Evolutionary conservation across 35 echinoderm and acorn worm genomes (phyloP), one percentile per base, ranked within the genome.

Genomic region (Acanthaster planci): DNA sequence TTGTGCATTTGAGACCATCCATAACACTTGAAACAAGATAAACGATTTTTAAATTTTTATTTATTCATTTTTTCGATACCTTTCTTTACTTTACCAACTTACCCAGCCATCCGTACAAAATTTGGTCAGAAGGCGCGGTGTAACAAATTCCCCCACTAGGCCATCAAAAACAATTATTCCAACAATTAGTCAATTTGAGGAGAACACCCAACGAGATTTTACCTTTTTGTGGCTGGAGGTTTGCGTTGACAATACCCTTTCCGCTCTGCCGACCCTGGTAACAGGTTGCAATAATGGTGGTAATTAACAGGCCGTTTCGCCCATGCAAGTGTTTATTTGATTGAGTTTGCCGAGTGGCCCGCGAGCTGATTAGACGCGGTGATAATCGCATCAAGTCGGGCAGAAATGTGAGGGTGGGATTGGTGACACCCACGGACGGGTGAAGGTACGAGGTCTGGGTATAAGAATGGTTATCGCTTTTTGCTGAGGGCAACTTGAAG

Each of bases 171-270:
- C 7, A 72, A 26, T 72, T 72, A 72, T 72, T 72, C 64, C 64
- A 31, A 72, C 64, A 29, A 72, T 72, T 72, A 72, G 64, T 72
- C 64, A 72, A 72, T 72, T 72, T 72, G 64, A 2, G 26, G 30
- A 72, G 64, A 72, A 72, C 64, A 72, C 64, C 64, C 64, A 72
- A 34, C 34, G 34, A 72, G 64, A 0, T 5, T 35, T 68, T 68
- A 23, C 14, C 1, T 12, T 12, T 47, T 12, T 72, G 23, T 72
- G 0, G 30, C 64, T 72, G 64, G 64, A 29, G 64, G 64, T 10
- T 12, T 72, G 34, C 30, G 22, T 72, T 72, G 64, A 14, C 64
- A 72, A 72, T 72, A 72, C 26, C 26, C 64, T 72, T 72, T 72
- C 64, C 64, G 64, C 64, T 72, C 64, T 10, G 64, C 64, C 23